These are phyloP conservation scores for Drosophila varians DNA, from an alignment of 1,140 invertebrate genomes.

Conservation along the genomic window DNA sequence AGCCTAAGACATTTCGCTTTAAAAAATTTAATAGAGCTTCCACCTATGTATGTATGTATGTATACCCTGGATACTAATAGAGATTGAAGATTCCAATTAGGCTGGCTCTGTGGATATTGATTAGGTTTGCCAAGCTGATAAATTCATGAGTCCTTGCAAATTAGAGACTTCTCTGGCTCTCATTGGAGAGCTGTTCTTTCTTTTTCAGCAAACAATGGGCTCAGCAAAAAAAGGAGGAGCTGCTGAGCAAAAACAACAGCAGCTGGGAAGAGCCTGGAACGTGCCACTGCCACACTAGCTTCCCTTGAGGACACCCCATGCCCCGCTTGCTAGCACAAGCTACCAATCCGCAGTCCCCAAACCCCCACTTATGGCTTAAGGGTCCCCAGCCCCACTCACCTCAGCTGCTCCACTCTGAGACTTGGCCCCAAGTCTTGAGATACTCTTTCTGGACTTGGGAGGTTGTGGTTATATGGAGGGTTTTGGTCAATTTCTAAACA, in stretches of 20 bases:
- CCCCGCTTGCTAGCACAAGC: background rate
- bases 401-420: background rate
- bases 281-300: constrained; percentile 23
- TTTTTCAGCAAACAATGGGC: constrained; percentile 35
- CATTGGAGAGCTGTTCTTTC: background rate
- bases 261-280: constrained; percentile 6
- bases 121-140: constrained; percentile 32
- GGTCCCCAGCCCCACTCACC: constrained; percentile 4
- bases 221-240: background rate
- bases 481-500: too few species aligned
- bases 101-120: constrained; percentile 31
- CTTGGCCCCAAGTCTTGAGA: background rate
- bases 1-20: background rate
- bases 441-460: constrained; percentile 3
- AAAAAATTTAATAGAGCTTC: background rate
- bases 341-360: constrained; percentile 12
- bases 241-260: background rate
- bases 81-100: constrained; percentile 28
- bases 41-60: too few species aligned
- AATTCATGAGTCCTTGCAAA: constrained; percentile 34
- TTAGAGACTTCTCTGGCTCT: constrained; percentile 28
- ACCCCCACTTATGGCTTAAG: constrained; percentile 24
- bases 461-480: background rate
- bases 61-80: constrained; percentile 6
- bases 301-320: constrained; percentile 14